Conservation (phyloP, 2,113 vertebrate genomes). For the Gasterosteus nipponicus region DNA sequence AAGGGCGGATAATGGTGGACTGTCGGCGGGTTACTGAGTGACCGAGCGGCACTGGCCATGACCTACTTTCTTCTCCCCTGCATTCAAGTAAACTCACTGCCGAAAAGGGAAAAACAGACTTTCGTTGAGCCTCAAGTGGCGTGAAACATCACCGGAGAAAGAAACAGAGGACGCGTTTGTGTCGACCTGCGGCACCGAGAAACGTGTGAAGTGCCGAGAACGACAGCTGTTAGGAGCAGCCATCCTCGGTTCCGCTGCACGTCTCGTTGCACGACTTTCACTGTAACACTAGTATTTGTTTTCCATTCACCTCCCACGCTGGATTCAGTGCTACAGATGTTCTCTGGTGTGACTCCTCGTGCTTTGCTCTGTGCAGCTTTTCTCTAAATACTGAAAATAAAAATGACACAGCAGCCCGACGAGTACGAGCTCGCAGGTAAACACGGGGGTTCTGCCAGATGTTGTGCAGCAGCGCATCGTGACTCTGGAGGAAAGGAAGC, state of each 20-base stretch:
- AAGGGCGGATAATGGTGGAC: slow-evolving; percentile 29
- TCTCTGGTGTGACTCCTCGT: neutral
- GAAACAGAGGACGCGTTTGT: neutral
- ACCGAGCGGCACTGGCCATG: slow-evolving; percentile 40
- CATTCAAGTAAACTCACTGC: slow-evolving; percentile 14
- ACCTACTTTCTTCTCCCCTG: slow-evolving; percentile 50
- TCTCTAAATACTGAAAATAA: neutral
- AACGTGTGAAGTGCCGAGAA: too few species aligned
- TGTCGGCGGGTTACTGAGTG: slow-evolving; percentile 48
- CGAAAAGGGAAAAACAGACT: neutral
- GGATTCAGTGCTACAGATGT: too few species aligned
- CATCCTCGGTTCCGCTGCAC: too few species aligned
- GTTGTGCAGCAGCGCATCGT: neutral
- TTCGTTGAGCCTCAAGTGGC: neutral
- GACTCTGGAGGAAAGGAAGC: neutral
- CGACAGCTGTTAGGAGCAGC: too few species aligned
- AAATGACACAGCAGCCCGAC: neutral
- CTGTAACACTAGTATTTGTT: too few species aligned
- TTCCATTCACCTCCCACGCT: too few species aligned
- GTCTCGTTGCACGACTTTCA: too few species aligned
- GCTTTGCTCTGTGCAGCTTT: neutral
- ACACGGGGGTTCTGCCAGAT: too few species aligned
- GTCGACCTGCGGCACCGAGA: too few species aligned
- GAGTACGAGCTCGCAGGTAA: too few species aligned
- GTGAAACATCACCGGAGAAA: neutral